Conservation (phyloP, 2,113 vertebrate species). For the Polypterus bichir region DNA sequence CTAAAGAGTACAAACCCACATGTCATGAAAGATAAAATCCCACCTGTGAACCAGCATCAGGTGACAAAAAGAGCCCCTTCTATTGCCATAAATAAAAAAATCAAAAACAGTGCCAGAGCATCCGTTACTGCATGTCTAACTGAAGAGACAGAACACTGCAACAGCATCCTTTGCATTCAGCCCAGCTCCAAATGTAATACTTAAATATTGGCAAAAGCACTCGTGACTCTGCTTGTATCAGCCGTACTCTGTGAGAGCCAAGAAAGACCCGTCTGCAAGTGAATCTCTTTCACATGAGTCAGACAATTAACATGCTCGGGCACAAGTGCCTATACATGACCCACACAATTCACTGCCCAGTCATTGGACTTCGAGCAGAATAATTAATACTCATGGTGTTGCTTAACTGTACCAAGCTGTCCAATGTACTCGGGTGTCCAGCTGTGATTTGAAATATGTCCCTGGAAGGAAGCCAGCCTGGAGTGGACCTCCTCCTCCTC, state of each 20-base stretch:
- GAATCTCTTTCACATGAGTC: neutral
- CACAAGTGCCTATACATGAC: slow-evolving; percentile 1
- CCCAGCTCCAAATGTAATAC: no score
- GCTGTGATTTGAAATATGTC: neutral
- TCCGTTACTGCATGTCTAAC: no score
- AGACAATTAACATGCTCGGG: slow-evolving; percentile 2
- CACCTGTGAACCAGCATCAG: no score
- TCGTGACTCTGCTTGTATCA: neutral
- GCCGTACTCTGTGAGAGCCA: neutral
- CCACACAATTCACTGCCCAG: neutral
- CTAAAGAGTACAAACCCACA: no score
- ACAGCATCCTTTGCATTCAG: no score
- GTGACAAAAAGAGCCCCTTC: no score
- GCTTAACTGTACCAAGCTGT: neutral
- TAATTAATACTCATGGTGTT: slow-evolving; percentile 1
- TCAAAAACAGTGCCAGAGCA: no score
- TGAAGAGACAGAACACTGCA: no score
- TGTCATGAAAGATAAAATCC: no score
- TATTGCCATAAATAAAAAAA: no score
- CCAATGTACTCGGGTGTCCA: neutral
- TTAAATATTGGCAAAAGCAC: no score
- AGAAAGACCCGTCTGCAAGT: slow-evolving; percentile 1
- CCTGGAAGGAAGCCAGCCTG: neutral
- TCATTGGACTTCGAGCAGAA: neutral
- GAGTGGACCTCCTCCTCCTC: neutral